Base-by-base conservation (phyloP, 1,140 invertebrate species). In the Cyclina sinensis region DNA sequence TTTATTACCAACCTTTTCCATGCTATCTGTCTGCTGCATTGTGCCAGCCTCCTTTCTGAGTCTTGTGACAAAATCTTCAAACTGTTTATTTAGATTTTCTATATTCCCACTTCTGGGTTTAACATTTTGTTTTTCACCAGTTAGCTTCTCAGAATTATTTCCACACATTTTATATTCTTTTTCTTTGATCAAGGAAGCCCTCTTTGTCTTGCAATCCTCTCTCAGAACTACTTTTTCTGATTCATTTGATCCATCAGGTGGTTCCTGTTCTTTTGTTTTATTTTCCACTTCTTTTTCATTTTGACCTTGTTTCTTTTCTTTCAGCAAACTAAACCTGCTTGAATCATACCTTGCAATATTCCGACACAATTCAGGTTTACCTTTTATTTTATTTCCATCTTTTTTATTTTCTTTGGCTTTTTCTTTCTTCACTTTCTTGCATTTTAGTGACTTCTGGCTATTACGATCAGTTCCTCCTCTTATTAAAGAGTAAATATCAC, bases 1-100 rank as follows among this genome's bases (percentile, higher is more conserved):
- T 9, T 21, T 65, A 18, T 5, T 48, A 78, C 74, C 9, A 51
- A 78, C 74, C 74, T 78, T 78, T 78, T 78, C 46, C n/a, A 35
- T 54, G 24, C 48, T 24, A 54, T 54, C 74, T 3, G 27, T n/a
- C 5, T 30, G 7, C 48, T 78, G 24, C 32, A 48, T 24, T 24
- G 32, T 32, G 12, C 43, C 39, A n/a, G 82, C 65, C 37, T 84
- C 82, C 27, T 32, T 27, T 57, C 65, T 43, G 14, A 84, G 12
- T 39, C 39, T 65, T 1, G 65, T 35, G 7, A 84, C 82, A 84
- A 84, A 84, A 5, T 70, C 46, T 70, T 84, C 82, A 54, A 73
- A 84, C 46, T 84, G 43, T 73, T 35, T 73, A 54, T 73, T 84
- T 2, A 84, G 24, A 35, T 46, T 32, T 46, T 51, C 68, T 18